Evolutionary conservation across 2,113 vertebrate species (phyloP), one percentile per base, ranked within the genome.

Genomic region (Empidonax alnorum): DNA sequence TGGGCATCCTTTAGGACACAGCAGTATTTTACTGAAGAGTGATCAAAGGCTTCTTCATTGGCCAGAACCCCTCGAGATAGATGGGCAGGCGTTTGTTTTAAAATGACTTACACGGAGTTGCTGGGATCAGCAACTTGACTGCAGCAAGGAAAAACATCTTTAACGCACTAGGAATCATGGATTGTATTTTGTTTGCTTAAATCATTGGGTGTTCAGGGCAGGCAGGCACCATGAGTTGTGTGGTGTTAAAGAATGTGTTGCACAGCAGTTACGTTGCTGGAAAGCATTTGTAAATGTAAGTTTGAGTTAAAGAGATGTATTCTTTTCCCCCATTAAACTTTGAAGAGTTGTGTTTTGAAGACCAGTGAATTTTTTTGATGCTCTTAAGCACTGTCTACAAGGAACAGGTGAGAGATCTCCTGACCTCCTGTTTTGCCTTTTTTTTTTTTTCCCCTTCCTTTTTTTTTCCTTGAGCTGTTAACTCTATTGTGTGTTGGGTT

Each of bases 341-440:
- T 18, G 39, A 86, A 88, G 35, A 71, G 28, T 65, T 93, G 25
- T 53, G 33, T 59, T 95, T 95, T 90, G 82, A 86, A 84, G 67
- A 79, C 22, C 8, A 49, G 63, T 90, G 61, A 12, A 42, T 22
- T 87, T 90, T 80, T 79, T 83, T 75, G 63, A 58, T 87, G 50
- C 46, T 71, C 46, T 80, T 94, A 66, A 83, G 52, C 10, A 9
- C 49, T 58, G n/a, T 62, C 49, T 89, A 5, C 37, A 41, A 58
- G 18, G 47, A 76, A 21, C 39, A 68, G 37, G 25, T 53, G 33
- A 87, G 12, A 28, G 11, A 53, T 91, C 9, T 71, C 56, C 42
- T 80, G 63, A 74, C 27, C 14, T 85, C 12, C 24, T 44, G 30
- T 61, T 61, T 50, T 23, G 14, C 2, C 20, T n/a, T 58, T 56